phyloP scores from a whole-genome alignment of 2,113 vertebrate species.

The Cepphus grylle region DNA sequence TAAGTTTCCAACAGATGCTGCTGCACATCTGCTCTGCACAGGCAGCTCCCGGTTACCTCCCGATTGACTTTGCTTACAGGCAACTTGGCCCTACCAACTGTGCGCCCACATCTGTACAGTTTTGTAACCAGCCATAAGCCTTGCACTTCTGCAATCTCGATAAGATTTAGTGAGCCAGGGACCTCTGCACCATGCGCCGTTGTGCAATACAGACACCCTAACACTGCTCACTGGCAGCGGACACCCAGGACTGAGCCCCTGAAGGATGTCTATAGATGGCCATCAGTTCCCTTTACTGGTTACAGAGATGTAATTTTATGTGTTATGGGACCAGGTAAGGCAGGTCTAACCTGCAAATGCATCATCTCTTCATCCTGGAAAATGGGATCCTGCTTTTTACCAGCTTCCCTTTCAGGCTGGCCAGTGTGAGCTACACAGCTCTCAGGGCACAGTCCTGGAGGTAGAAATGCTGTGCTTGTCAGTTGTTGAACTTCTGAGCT shows the following conservation, averaged over 20 bases:
- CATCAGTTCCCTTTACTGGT: neutral
- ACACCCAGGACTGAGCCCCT: neutral
- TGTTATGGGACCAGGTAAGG: neutral
- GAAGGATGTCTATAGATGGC: neutral
- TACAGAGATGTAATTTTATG: neutral
- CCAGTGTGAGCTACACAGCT: neutral
- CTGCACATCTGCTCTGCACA: neutral
- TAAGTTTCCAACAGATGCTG: neutral
- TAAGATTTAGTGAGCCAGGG: neutral
- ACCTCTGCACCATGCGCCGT: neutral
- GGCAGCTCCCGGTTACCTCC: neutral
- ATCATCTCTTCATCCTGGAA: neutral
- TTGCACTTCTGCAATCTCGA: neutral
- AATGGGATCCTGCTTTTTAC: neutral
- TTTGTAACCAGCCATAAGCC: neutral
- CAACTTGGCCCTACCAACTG: neutral
- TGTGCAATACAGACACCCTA: neutral
- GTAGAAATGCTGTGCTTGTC: neutral
- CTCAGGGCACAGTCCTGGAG: neutral
- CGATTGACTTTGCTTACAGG: neutral
- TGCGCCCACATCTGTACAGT: neutral
- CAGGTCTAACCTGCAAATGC: neutral
- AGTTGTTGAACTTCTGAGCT: neutral
- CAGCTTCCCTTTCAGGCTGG: neutral
- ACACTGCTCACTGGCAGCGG: neutral